phyloP scores from a whole-genome alignment of 2,113 vertebrate genomes.

The Tupaia chinensis region DNA sequence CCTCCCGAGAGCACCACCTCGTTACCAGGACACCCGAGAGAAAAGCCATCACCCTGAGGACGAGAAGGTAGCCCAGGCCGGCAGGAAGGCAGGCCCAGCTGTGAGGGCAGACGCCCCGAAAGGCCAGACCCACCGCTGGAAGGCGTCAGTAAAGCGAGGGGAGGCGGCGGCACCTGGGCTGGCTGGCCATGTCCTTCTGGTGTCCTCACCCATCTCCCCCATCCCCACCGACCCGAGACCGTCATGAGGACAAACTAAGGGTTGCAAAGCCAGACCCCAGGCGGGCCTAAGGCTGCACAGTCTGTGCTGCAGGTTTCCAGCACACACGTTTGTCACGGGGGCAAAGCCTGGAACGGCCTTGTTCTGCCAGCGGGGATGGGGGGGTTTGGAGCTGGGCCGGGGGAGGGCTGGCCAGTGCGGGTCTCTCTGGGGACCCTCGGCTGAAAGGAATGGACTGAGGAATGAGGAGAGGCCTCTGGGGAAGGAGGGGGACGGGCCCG shows the following conservation, averaged over 20 bases:
- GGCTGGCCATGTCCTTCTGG: background rate
- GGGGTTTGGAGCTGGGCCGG: background rate
- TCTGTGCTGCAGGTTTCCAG: rapidly evolving
- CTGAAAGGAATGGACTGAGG: background rate
- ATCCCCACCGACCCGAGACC: background rate
- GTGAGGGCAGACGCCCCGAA: rapidly evolving
- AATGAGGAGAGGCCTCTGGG: background rate
- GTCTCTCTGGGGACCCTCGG: background rate
- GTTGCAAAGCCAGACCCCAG: background rate
- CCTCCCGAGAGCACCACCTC: rapidly evolving
- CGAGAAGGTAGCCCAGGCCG: rapidly evolving
- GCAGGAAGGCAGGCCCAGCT: rapidly evolving
- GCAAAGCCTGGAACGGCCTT: background rate
- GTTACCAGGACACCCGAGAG: background rate
- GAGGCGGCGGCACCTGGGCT: rapidly evolving
- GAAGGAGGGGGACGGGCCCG: rapidly evolving
- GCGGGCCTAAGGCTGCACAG: background rate
- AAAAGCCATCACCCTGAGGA: rapidly evolving
- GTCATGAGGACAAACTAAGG: background rate
- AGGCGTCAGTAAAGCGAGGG: background rate
- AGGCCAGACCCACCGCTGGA: too few species aligned
- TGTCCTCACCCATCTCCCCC: background rate
- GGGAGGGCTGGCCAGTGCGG: background rate
- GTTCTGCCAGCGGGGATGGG: rapidly evolving
- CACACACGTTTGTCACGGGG: background rate